These are phyloP conservation scores for Ceraclea dissimilis DNA, from an alignment of 2,888 invertebrate species.

Conservation along the genomic window DNA sequence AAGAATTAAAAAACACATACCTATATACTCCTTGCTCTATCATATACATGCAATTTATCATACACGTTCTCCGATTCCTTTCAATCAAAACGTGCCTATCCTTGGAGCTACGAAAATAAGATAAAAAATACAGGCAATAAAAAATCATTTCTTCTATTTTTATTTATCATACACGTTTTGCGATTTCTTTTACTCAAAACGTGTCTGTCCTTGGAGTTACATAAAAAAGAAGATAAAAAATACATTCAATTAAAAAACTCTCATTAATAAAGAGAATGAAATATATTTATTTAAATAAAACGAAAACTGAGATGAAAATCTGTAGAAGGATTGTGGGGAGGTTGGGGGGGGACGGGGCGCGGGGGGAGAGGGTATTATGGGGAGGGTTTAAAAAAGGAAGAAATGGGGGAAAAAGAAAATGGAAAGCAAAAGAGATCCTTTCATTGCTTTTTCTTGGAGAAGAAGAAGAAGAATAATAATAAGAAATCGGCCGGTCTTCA, in stretches of 20 bases:
- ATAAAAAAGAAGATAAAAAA: too few species aligned
- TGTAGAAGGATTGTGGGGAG: not conserved
- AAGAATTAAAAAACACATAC: too few species aligned
- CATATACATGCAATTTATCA: too few species aligned
- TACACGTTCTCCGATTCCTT: too few species aligned
- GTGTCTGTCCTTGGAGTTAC: too few species aligned
- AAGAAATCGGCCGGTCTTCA: constrained; percentile 2
- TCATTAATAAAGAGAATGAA: not conserved
- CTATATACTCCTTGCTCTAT: too few species aligned
- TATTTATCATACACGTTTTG: too few species aligned
- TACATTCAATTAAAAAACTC: not conserved
- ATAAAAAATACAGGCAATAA: too few species aligned
- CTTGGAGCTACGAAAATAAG: too few species aligned
- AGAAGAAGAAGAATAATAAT: not conserved
- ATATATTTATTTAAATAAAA: not conserved
- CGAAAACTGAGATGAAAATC: not conserved
- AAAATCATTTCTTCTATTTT: too few species aligned
- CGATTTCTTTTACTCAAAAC: too few species aligned
- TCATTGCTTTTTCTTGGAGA: not conserved
- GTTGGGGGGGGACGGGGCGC: not conserved
- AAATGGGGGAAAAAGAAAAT: constrained; percentile 1
- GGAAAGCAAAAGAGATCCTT: not conserved
- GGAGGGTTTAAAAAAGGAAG: not conserved
- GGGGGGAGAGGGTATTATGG: not conserved
- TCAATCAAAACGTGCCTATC: too few species aligned